These are phyloP conservation scores for Deroplatys truncata DNA, from an alignment of 2,888 invertebrate genomes.

Conservation along the genomic window DNA sequence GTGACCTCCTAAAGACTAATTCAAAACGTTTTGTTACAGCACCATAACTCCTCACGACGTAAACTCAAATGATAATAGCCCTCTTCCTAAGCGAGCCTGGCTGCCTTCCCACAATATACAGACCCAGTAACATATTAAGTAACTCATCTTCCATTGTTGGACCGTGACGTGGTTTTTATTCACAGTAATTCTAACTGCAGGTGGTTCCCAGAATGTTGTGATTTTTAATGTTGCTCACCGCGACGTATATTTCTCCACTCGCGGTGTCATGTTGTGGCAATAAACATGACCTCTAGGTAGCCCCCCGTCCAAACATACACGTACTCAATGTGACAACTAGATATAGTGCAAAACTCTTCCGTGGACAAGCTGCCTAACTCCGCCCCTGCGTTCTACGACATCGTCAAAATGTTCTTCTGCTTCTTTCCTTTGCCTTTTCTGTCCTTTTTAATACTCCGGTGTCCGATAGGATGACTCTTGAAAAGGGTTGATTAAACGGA, in stretches of 20 bases:
- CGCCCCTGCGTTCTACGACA: background rate
- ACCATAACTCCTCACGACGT: background rate
- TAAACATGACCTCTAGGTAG: background rate
- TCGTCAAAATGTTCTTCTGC: background rate
- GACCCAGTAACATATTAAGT: background rate
- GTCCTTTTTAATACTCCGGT: background rate
- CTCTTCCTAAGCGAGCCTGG: background rate
- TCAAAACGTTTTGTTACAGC: background rate
- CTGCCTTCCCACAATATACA: background rate
- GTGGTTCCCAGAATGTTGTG: background rate
- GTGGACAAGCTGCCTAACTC: background rate
- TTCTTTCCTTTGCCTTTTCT: background rate
- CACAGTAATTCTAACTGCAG: background rate
- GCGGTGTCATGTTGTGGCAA: background rate
- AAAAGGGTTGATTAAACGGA: too few relatives aligned
- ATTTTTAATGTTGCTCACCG: background rate
- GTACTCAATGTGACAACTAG: background rate
- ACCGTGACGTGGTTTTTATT: background rate
- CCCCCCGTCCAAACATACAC: background rate
- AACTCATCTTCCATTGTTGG: background rate
- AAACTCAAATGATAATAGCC: background rate
- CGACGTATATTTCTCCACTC: background rate
- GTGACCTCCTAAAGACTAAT: background rate
- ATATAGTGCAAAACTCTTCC: background rate
- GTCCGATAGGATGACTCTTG: too few relatives aligned